phyloP scores from a whole-genome alignment of 64 coral and sea anemone genomes.

The Montipora sp. region DNA sequence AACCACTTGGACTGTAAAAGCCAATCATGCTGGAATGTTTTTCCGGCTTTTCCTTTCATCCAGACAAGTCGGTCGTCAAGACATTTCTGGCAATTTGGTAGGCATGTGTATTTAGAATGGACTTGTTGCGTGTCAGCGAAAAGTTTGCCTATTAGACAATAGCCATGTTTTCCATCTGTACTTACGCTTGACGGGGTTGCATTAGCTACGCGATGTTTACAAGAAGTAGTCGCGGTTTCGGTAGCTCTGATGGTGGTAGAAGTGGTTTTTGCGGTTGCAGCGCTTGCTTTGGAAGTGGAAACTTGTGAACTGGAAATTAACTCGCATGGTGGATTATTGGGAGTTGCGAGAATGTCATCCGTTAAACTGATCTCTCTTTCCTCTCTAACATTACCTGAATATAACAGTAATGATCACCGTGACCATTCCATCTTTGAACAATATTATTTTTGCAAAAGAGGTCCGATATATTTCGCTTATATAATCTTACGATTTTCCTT shows the following conservation, averaged over 20 bases:
- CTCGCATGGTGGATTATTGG: background rate
- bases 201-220: background rate
- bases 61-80: no score
- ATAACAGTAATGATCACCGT: slow-evolving; percentile 23
- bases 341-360: no score
- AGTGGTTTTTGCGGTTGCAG: slow-evolving; percentile 46
- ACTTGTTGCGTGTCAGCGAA: no score
- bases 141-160: no score
- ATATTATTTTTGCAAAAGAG: slow-evolving; percentile 27
- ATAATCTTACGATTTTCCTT: background rate
- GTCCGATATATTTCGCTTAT: slow-evolving; percentile 42
- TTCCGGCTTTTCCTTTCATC: no score
- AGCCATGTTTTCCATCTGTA: no score
- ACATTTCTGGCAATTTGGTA: no score
- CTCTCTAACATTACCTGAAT: no score
- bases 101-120: no score
- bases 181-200: background rate
- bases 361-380: no score
- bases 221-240: background rate
- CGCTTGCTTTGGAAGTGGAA: background rate
- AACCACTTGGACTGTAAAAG: no score
- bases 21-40: no score
- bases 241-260: slow-evolving; percentile 18
- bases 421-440: slow-evolving; percentile 18
- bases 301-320: slow-evolving; percentile 23